A percentile compares a stretch with the other conserved stretches of the same genome.
Conservation (phyloP, 2,113 vertebrate genomes). For the Nesoenas mayeri region DNA sequence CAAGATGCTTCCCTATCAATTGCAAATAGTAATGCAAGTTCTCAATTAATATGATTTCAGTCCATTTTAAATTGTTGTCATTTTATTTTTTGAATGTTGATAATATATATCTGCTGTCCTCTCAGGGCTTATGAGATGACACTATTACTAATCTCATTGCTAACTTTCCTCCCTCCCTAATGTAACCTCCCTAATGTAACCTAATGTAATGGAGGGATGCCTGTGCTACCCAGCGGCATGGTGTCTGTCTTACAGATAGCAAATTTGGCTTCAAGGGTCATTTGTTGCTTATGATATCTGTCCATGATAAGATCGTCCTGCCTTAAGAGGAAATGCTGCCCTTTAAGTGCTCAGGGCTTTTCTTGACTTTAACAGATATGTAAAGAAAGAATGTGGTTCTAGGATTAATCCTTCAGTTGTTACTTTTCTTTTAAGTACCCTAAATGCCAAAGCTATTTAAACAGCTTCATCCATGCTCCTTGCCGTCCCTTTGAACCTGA, state of each 20-base stretch:
- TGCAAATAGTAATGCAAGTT: background rate
- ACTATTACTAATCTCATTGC: background rate
- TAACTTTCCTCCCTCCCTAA: background rate
- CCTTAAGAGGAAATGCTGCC: background rate
- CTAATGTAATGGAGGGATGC: background rate
- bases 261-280: background rate
- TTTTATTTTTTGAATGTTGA: background rate
- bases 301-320: background rate
- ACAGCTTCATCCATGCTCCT: background rate
- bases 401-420: background rate
- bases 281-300: background rate
- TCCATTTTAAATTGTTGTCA: fast-evolving
- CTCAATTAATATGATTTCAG: background rate
- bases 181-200: background rate
- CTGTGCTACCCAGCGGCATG: fast-evolving
- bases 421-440: background rate
- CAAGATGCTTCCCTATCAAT: background rate
- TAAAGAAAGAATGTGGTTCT: background rate
- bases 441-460: background rate
- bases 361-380: background rate
- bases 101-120: background rate
- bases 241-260: background rate
- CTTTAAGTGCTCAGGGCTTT: background rate
- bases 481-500: background rate
- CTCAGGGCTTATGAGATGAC: background rate